Conservation (phyloP, 1,140 invertebrate genomes). For the Cephus cinctus region DNA sequence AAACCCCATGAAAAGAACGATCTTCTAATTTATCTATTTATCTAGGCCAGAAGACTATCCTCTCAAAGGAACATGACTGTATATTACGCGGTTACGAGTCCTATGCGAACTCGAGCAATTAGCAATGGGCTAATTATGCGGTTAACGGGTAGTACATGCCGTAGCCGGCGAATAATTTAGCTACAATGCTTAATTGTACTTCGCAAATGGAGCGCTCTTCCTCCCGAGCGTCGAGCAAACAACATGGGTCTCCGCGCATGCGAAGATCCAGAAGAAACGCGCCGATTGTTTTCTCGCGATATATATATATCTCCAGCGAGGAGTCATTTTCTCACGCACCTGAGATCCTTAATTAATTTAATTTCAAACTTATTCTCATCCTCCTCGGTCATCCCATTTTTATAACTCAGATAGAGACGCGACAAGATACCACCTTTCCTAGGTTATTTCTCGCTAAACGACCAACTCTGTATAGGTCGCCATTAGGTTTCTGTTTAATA, state of each 20-base stretch:
- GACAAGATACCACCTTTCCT: too few species aligned
- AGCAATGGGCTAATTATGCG: conserved; percentile 31
- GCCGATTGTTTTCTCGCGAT: not conserved
- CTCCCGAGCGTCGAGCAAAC: conserved; percentile 2
- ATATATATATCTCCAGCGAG: too few species aligned
- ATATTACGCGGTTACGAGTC: not conserved
- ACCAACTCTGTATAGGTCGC: too few species aligned
- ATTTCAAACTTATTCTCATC: conserved; percentile 9
- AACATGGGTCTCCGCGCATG: not conserved
- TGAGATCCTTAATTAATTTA: not conserved
- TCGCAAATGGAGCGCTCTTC: conserved; percentile 24
- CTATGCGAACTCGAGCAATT: conserved; percentile 31
- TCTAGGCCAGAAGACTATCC: too few species aligned
- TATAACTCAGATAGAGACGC: too few species aligned
- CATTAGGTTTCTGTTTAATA: too few species aligned
- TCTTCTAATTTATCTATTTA: too few species aligned
- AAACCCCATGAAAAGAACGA: too few species aligned
- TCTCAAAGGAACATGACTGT: too few species aligned
- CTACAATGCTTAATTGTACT: conserved; percentile 28
- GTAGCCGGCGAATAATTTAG: conserved; percentile 26
- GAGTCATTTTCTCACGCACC: conserved; percentile 11
- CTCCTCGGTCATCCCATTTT: too few species aligned
- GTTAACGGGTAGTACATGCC: conserved; percentile 27
- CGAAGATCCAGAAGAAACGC: not conserved
- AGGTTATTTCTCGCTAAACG: too few species aligned